Evolutionary conservation across 2,113 vertebrate genomes (phyloP).

Genomic region (Epinephelus moara): DNA sequence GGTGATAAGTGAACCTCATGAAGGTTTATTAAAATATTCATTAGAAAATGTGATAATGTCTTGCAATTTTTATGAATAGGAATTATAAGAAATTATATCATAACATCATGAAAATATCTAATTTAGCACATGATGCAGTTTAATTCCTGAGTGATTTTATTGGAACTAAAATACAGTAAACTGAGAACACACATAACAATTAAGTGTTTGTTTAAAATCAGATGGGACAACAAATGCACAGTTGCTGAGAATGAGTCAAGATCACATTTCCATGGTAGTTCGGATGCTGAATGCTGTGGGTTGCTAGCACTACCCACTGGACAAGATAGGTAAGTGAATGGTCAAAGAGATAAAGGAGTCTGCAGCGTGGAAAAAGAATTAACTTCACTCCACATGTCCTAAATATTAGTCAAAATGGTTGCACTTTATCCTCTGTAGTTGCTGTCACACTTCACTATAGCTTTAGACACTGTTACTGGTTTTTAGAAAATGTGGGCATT

Average conservation of each 20-base stretch:
- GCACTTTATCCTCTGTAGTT: not conserved
- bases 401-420: not conserved
- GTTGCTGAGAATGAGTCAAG: not conserved
- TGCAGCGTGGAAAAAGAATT: not conserved
- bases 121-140: constrained; percentile 19
- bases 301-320: constrained; percentile 70
- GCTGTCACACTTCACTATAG: not conserved
- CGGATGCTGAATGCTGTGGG: constrained; percentile 38
- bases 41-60: constrained; percentile 51
- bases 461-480: not conserved
- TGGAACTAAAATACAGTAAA: constrained; percentile 1
- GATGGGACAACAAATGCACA: not conserved
- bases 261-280: not conserved
- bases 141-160: not conserved
- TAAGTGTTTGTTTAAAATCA: not conserved
- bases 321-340: constrained; percentile 43
- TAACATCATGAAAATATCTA: constrained; percentile 47
- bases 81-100: constrained; percentile 9
- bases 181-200: not conserved
- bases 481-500: no score
- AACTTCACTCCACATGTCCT: not conserved
- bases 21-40: constrained; percentile 59
- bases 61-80: constrained; percentile 56
- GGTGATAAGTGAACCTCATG: constrained; percentile 42
- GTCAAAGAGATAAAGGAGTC: not conserved